Evolutionary conservation across 2,113 vertebrate species (phyloP), one percentile per base, ranked within the genome.

Genomic region (Trochalopteron elliotii): DNA sequence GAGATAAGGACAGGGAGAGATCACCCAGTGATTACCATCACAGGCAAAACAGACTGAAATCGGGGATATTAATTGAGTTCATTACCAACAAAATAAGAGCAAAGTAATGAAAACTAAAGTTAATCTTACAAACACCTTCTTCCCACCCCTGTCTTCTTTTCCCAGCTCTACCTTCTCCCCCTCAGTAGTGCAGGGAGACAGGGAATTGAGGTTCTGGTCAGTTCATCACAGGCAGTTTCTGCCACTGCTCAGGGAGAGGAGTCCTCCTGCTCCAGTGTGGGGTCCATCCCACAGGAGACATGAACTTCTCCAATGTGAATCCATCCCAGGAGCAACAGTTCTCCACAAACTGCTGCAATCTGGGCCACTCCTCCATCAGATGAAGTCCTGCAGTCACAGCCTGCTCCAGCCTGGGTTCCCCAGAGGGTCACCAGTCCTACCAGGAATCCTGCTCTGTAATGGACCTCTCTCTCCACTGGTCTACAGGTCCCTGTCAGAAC

Each of bases 151-250:
- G 22, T 15, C 18, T 27, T 18, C 33, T 28, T 59, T 28, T 59
- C 33, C 27, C 27, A 74, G 28, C 10, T 67, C 44, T 2, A 30
- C 12, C 33, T 59, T 6, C 11, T 59, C 5, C 15, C 10, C 12
- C n/a, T 20, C 23, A n/a, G 37, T 1, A 1, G 8, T 1, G 3
- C 23, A 59, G 33, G 12, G 28, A 59, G 33, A 74, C 5, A 7
- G 9, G 33, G 28, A 45, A 59, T 52, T 37, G 8, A 19, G 16
- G 11, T 12, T 42, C n/a, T 60, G 57, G 50, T 44, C 67, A 11
- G 18, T 15, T 37, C 31, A 31, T 42, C 35, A 23, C 21, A 37
- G 8, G 6, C 2, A 31, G 12, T 28, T 74, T 49, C 52, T 52
- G 3, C 18, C 23, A 5, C 37, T 37, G 31, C 18, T 65, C 52